Evolutionary conservation across 30 jellyfish, hydroid and myxozoan genomes (phyloP), one percentile per base, ranked within the genome.

Genomic region (Aurelia sp.): DNA sequence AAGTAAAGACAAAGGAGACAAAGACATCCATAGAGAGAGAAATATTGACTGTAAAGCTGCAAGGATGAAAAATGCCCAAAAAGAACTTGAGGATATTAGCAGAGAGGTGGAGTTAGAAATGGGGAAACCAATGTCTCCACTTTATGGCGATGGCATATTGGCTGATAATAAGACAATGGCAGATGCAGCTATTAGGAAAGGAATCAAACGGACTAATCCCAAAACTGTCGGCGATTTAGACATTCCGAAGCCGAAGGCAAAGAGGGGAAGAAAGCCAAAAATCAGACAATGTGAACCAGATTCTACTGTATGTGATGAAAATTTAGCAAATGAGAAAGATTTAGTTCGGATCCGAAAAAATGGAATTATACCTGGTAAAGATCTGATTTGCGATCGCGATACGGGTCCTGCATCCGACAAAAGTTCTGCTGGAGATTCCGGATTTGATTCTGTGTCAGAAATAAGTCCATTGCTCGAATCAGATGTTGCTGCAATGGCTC

Each of bases 371-470:
- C 79, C 83, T 4, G 82, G 33, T 6, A 82, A 71, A 27, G 74
- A 75, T 30, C 58, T 75, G 41, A 58, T 58, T 33, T 18, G 62
- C 35, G 86, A 75, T 18, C 74, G 74, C 22, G 92, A 82, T 57
- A 35, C 92, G 20, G 92, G 92, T 9, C 92, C 85, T 57, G 79
- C 92, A 21, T 82, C 92, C 4, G 92, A 82, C 67, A 82, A 82
- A 60, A 82, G 92, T 57, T 82, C 92, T 8, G 59, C 64, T 53
- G 92, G 92, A 2, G 92, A 82, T 62, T 82, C 92, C 21, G 92
- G 92, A 21, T 82, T 82, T 19, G 92, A 82, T 70, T 82, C 92
- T 17, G 82, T 82, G 5, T 82, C 92, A 35, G 92, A 82, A 22
- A 71, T 82, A 13, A 82, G 92, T 60, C 92, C 92, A 31, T 69